Evolutionary conservation across 2,888 invertebrate genomes (phyloP).

Genomic region (Sphinx pinastri): DNA sequence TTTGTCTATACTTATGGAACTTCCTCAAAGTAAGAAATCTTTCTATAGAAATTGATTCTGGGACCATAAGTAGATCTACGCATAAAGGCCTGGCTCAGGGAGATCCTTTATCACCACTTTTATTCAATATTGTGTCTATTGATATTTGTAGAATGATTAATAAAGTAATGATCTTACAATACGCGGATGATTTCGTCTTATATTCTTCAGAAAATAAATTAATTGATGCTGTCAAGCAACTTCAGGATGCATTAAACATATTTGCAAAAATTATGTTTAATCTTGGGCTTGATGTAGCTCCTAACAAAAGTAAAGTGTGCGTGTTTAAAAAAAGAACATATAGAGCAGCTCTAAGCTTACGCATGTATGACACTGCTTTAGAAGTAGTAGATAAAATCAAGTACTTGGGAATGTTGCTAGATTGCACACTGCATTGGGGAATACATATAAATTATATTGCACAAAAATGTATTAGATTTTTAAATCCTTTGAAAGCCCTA

Average conservation of each 20-base stretch:
- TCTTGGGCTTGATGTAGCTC: neutral
- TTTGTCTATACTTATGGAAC: constrained; percentile 38
- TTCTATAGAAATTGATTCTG: constrained; percentile 27
- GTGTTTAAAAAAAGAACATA: constrained; percentile 3
- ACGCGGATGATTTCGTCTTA: constrained; percentile 35
- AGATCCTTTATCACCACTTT: constrained; percentile 44
- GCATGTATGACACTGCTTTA: neutral
- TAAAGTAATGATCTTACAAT: constrained; percentile 37
- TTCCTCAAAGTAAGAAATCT: constrained; percentile 36
- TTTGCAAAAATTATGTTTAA: no score
- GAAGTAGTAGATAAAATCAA: neutral
- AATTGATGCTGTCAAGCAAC: neutral
- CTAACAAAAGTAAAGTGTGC: constrained; percentile 19
- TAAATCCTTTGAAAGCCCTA: no score
- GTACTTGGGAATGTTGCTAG: constrained; percentile 19
- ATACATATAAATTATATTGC: neutral
- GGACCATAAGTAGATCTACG: constrained; percentile 19
- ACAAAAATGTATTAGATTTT: no score
- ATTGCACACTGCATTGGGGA: neutral
- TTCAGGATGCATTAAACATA: neutral
- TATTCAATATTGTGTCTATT: no score
- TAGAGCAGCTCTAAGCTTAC: neutral
- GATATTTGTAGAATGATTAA: constrained; percentile 30
- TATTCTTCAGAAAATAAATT: neutral
- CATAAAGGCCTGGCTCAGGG: no score